phyloP scores from a whole-genome alignment of 2,797 vertebrate species.

The Urophycis tenuis region DNA sequence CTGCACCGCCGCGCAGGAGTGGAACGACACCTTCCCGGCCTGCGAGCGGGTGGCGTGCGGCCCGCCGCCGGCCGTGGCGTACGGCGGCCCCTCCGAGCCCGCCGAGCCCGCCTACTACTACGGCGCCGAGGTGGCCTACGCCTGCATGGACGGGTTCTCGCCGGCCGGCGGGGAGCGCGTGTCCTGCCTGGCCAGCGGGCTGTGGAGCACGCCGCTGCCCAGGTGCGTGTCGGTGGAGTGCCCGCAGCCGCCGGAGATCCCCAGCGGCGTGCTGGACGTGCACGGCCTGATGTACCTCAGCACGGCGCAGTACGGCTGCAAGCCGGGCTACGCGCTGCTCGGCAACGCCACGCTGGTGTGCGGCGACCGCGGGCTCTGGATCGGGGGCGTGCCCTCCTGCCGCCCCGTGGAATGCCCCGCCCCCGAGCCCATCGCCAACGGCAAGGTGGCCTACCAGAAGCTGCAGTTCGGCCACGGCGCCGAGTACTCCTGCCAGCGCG shows the following conservation, averaged over 20 bases:
- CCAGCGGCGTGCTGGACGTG: constrained; percentile 87
- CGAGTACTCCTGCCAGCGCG: constrained; percentile 81
- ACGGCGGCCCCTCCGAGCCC: constrained; percentile 68
- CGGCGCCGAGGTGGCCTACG: constrained; percentile 76
- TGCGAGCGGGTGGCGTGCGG: constrained; percentile 84
- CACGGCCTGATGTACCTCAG: constrained; percentile 96
- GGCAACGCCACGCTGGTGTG: constrained; percentile 89
- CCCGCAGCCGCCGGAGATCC: constrained; percentile 85
- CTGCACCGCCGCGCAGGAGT: constrained; percentile 81
- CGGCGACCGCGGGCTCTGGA: constrained; percentile 90
- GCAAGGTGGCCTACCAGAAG: constrained; percentile 74
- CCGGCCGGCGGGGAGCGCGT: constrained; percentile 71
- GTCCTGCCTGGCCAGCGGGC: constrained; percentile 76
- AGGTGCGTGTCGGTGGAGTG: constrained; percentile 93
- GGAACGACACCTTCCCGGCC: constrained; percentile 91
- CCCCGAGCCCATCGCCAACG: constrained; percentile 78
- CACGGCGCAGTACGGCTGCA: constrained; percentile 90
- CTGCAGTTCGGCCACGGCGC: constrained; percentile 82
- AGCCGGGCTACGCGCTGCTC: constrained; percentile 80
- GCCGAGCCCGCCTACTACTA: constrained; percentile 61
- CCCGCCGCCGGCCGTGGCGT: constrained; percentile 79
- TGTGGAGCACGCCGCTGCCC: constrained; percentile 83
- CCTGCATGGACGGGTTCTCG: constrained; percentile 87
- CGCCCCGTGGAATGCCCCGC: constrained; percentile 82
- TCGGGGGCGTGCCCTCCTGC: constrained; percentile 82